Percentiles rank a stretch among this genome's conserved stretches.
phyloP scores from a whole-genome alignment of 2,113 vertebrate genomes.

The Charadrius vociferus region DNA sequence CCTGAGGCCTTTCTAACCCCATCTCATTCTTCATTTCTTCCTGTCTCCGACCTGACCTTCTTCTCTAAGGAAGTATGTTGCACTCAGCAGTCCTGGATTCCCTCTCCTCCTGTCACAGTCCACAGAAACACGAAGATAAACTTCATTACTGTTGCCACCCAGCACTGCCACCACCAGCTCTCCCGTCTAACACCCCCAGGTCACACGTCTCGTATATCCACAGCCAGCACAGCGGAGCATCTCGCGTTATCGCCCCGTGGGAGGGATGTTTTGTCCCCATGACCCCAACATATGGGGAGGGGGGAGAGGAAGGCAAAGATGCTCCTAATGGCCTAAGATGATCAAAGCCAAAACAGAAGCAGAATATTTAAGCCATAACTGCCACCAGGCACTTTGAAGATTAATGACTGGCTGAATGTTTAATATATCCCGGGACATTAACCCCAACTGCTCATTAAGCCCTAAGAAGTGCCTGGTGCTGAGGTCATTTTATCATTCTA shows the following conservation, averaged over 20 bases:
- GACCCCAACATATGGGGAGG: accelerated
- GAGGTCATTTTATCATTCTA: neutral
- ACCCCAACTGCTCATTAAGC: neutral
- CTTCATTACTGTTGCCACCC: neutral
- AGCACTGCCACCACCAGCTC: neutral
- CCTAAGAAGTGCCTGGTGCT: neutral
- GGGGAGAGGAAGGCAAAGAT: neutral
- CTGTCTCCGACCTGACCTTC: neutral
- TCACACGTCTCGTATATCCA: accelerated
- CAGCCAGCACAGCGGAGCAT: accelerated
- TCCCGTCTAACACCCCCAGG: neutral
- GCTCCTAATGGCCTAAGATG: neutral
- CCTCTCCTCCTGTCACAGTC: neutral
- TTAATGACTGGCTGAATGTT: slow-evolving; percentile 34
- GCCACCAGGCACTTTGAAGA: slow-evolving; percentile 23
- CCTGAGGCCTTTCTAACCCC: neutral
- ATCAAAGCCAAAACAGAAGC: slow-evolving; percentile 13
- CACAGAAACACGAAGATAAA: neutral
- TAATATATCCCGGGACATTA: slow-evolving; percentile 8
- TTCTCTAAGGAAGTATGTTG: slow-evolving; percentile 1
- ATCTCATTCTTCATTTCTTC: neutral
- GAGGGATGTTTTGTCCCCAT: neutral
- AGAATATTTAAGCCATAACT: slow-evolving; percentile 27
- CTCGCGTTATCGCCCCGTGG: accelerated
- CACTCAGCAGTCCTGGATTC: slow-evolving; percentile 10